Conservation (phyloP, 92 coral and sea anemone genomes). For the Nematostella vectensis region DNA sequence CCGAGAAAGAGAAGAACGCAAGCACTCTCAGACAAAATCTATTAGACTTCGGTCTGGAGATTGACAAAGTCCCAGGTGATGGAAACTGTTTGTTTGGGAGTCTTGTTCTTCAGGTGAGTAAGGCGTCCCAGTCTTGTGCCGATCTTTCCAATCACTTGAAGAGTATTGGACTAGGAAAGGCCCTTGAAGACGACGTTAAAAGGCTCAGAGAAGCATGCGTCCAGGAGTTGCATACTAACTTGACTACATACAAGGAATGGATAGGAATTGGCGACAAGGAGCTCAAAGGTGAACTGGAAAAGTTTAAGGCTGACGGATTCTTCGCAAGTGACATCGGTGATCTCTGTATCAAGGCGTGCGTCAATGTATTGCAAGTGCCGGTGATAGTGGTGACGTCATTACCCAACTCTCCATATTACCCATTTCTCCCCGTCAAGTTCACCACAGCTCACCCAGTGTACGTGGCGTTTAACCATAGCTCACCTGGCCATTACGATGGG, state of each 20-base stretch:
- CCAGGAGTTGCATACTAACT: conserved; percentile 25
- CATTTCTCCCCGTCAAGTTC: conserved; percentile 42
- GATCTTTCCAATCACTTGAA: conserved; percentile 3
- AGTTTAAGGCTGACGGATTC: conserved; percentile 35
- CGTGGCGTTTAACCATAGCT: conserved; percentile 52
- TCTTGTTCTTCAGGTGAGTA: conserved; percentile 20
- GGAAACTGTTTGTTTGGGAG: conserved; percentile 49
- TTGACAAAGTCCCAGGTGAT: conserved; percentile 32
- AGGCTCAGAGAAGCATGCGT: conserved; percentile 31
- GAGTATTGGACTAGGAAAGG: conserved; percentile 7
- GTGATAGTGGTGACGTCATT: conserved; percentile 39
- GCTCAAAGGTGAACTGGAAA: conserved; percentile 25
- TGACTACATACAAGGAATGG: conserved; percentile 40
- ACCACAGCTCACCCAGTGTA: conserved; percentile 25
- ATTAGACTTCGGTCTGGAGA: conserved; percentile 36
- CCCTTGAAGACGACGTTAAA: conserved; percentile 26
- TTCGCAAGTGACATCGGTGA: conserved; percentile 48
- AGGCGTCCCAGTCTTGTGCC: conserved; percentile 6
- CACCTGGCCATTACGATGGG: conserved; percentile 54
- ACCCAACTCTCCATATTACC: conserved; percentile 29
- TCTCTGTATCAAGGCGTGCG: conserved; percentile 43
- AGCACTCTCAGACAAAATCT: conserved; percentile 30
- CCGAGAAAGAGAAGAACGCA: conserved; percentile 12
- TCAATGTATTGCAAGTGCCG: conserved; percentile 46
- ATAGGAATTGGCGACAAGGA: conserved; percentile 25